A percentile compares a stretch with the other conserved stretches of the same genome.
These are phyloP conservation scores for Zaprionus capensis DNA, from an alignment of 1,140 invertebrate species.

Conservation along the genomic window DNA sequence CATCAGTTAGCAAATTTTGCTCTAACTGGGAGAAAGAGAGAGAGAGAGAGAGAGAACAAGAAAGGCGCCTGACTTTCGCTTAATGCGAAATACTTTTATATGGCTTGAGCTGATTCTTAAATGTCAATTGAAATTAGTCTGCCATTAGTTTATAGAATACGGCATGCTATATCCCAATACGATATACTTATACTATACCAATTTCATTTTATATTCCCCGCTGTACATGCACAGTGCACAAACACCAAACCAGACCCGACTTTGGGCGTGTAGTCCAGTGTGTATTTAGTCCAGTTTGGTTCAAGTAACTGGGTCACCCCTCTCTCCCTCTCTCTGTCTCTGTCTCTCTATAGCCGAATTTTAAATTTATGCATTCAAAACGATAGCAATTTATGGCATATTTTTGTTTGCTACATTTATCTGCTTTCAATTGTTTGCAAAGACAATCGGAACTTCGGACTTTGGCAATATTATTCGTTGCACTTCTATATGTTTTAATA, in stretches of 20 bases:
- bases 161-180: background rate
- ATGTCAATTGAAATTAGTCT: background rate
- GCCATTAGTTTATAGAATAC: background rate
- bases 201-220: background rate
- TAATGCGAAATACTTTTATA: background rate
- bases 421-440: background rate
- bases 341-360: background rate
- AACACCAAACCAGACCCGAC: background rate
- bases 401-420: background rate
- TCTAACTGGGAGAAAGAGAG: background rate
- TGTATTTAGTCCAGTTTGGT: background rate
- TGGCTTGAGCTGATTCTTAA: background rate
- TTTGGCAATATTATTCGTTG: background rate
- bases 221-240: too few relatives aligned
- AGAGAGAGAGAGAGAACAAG: background rate
- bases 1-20: background rate
- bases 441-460: background rate
- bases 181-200: background rate
- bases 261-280: background rate
- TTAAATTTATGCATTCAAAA: background rate
- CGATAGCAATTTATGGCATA: background rate
- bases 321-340: background rate
- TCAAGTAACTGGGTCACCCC: constrained; percentile 1
- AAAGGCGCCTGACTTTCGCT: background rate
- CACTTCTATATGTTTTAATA: background rate